A percentile compares a stretch with the other conserved stretches of the same genome.
Conservation (phyloP, 2,797 vertebrate genomes). For the Cephalopachus bancanus region DNA sequence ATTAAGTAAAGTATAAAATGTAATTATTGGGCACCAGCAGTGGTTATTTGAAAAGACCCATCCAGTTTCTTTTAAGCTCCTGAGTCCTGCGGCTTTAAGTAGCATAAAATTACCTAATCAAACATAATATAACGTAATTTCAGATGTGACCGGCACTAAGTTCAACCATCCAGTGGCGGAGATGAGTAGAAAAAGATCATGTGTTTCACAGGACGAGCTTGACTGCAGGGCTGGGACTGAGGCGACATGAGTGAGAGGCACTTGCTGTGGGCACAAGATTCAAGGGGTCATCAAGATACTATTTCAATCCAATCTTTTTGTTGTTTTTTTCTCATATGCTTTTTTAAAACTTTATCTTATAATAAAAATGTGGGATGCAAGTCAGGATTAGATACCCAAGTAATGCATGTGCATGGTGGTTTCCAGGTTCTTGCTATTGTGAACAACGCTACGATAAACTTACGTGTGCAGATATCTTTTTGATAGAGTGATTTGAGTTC, state of each 20-base stretch:
- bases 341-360: no score
- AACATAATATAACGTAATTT: not conserved
- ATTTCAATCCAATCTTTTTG: not conserved
- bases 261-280: not conserved
- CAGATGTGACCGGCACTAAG: not conserved
- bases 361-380: no score
- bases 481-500: no score
- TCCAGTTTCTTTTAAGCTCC: not conserved
- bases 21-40: not conserved
- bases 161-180: not conserved
- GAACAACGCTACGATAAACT: no score
- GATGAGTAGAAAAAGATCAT: not conserved
- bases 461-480: no score
- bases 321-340: no score
- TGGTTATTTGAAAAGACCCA: not conserved
- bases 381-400: no score
- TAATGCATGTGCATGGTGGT: no score
- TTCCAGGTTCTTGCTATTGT: no score
- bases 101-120: not conserved
- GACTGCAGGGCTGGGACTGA: not conserved
- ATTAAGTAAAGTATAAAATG: not conserved
- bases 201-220: not conserved
- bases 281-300: not conserved
- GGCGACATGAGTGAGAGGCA: not conserved
- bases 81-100: not conserved